phyloP scores from a whole-genome alignment of 2,113 vertebrate genomes.

The Morphnarchus princeps region DNA sequence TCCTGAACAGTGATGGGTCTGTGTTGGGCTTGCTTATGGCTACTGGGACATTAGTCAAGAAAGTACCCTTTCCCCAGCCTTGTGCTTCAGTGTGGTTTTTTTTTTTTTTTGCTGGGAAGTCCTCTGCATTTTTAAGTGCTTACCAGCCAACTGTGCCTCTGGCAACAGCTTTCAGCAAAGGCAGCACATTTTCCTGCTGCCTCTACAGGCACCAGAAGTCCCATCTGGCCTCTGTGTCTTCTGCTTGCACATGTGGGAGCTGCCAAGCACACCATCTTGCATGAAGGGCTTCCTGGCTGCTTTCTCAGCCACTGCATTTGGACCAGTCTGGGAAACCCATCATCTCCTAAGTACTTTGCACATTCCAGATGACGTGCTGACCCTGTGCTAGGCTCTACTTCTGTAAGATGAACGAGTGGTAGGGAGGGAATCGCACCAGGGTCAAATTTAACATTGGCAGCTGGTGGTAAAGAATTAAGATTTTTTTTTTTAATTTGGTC shows the following conservation, averaged over 20 bases:
- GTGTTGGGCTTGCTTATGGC: not conserved
- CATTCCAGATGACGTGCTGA: not conserved
- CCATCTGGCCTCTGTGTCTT: not conserved
- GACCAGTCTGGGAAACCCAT: not conserved
- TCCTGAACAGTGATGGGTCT: not conserved
- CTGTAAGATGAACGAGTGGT: not conserved
- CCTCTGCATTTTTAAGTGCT: not conserved
- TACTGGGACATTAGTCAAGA: fast-evolving
- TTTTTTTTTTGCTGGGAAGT: not conserved
- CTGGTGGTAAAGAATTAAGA: not conserved
- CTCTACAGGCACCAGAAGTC: not conserved
- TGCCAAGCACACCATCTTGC: fast-evolving
- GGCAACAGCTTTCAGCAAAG: not conserved
- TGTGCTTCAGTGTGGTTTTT: not conserved
- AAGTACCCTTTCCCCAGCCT: not conserved
- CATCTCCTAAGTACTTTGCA: not conserved
- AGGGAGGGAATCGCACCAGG: not conserved
- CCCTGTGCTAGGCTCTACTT: not conserved
- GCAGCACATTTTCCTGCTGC: not conserved
- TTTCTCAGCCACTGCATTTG: not conserved
- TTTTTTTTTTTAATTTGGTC: not conserved
- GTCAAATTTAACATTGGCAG: not conserved
- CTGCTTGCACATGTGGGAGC: not conserved
- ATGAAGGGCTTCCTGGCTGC: not conserved
- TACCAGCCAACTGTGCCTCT: not conserved